phyloP scores from a whole-genome alignment of 2,888 invertebrate species.

The Galerucella nymphaeae region DNA sequence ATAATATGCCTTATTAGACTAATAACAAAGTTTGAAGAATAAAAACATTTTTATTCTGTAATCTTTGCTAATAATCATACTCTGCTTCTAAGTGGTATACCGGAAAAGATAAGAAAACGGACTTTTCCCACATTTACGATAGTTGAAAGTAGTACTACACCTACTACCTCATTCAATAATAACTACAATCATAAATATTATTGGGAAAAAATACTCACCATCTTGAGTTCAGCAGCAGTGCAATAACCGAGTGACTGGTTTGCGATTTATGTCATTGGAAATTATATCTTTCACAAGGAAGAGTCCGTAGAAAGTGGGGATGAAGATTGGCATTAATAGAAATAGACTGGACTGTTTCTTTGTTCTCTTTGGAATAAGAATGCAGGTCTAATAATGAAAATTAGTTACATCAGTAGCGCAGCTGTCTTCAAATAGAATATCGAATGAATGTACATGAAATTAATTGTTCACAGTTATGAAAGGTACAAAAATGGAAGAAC shows the following conservation, averaged over 20 bases:
- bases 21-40: too few species aligned
- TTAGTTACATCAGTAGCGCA: slow-evolving; percentile 22
- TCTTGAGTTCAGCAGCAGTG: slow-evolving; percentile 10
- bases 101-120: too few species aligned
- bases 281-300: slow-evolving; percentile 15
- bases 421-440: neutral
- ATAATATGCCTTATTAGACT: too few species aligned
- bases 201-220: slow-evolving; percentile 14
- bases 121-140: too few species aligned
- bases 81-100: too few species aligned
- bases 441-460: neutral
- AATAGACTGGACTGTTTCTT: slow-evolving; percentile 19
- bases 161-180: neutral
- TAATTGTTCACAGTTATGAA: too few species aligned
- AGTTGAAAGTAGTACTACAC: too few species aligned
- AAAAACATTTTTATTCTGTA: too few species aligned
- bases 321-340: slow-evolving; percentile 23
- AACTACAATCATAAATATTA: neutral
- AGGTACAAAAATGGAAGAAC: too few species aligned
- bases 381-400: slow-evolving; percentile 19
- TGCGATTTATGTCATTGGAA: slow-evolving; percentile 4
- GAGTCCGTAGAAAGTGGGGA: slow-evolving; percentile 23
- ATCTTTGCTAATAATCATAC: too few species aligned
- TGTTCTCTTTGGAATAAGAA: slow-evolving; percentile 18
- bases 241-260: slow-evolving; percentile 9